These are phyloP conservation scores for Aulostomus chinensis DNA, from an alignment of 2,797 vertebrate species.

Conservation along the genomic window DNA sequence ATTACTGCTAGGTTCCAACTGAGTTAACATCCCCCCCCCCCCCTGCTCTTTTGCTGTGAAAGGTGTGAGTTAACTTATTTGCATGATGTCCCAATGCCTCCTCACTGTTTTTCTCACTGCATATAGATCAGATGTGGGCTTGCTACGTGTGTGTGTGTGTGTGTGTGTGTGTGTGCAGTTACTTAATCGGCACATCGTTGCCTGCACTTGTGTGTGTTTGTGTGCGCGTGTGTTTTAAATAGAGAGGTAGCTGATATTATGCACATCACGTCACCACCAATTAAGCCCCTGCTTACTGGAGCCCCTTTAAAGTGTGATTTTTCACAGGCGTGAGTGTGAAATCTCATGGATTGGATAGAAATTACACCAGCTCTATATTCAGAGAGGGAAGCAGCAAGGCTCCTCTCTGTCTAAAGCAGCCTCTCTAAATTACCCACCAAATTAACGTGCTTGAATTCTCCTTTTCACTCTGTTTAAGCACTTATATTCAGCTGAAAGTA, in stretches of 20 bases:
- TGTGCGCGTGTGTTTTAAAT: constrained; percentile 17
- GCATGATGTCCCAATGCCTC: constrained; percentile 35
- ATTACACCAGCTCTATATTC: constrained; percentile 70
- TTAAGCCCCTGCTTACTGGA: constrained; percentile 73
- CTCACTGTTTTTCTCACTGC: constrained; percentile 48
- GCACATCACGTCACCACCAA: constrained; percentile 70
- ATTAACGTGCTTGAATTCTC: constrained; percentile 5
- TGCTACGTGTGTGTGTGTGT: neutral
- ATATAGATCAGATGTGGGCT: constrained; percentile 42
- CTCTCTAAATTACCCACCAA: constrained; percentile 15
- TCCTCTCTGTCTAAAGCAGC: constrained; percentile 27
- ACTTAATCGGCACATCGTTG: too few relatives aligned
- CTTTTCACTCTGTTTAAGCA: too few relatives aligned
- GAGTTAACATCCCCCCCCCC: constrained; percentile 10
- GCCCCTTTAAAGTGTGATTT: constrained; percentile 76
- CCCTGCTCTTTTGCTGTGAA: neutral
- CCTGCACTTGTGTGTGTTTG: neutral
- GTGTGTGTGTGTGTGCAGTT: neutral
- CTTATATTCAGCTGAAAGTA: too few relatives aligned
- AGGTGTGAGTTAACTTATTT: constrained; percentile 50
- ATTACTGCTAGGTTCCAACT: constrained; percentile 32
- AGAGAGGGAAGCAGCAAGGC: constrained; percentile 35
- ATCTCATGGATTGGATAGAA: constrained; percentile 73
- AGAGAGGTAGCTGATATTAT: constrained; percentile 51
- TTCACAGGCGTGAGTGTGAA: constrained; percentile 79